Evolutionary conservation across 35 echinoderm and acorn worm species (phyloP).

Genomic region (Lytechinus variegatus): DNA sequence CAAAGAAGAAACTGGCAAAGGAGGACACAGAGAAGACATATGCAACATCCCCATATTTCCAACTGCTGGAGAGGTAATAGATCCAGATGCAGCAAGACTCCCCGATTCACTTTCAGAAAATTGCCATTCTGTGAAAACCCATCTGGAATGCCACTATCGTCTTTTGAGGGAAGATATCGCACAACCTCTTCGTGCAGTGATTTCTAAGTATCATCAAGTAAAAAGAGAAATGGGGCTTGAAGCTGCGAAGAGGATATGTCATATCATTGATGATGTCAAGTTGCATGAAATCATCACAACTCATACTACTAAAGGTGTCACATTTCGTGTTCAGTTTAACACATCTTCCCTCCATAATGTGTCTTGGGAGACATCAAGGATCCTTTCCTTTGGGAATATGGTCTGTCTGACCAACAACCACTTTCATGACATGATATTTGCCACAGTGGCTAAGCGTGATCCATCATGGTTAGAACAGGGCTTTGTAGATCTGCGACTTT

Average conservation of each 20-base stretch:
- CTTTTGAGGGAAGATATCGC: conserved; percentile 90
- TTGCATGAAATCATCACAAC: conserved; percentile 35
- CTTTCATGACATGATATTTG: conserved; percentile 82
- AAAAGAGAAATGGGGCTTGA: conserved; percentile 27
- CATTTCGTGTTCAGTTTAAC: conserved; percentile 61
- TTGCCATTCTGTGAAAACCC: conserved; percentile 67
- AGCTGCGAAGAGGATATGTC: conserved; percentile 58
- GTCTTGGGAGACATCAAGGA: conserved; percentile 71
- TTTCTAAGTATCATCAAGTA: conserved; percentile 67
- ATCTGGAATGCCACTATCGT: conserved; percentile 87
- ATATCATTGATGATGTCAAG: conserved; percentile 60
- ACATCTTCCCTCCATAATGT: conserved; percentile 42
- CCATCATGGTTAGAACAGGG: conserved; percentile 68
- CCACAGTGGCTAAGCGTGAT: conserved; percentile 80
- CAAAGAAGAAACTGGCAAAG: too few relatives aligned
- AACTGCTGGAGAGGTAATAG: conserved; percentile 64
- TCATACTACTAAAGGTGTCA: conserved; percentile 58
- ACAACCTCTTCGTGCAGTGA: conserved; percentile 71
- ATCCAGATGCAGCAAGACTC: conserved; percentile 12
- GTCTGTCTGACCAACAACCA: conserved; percentile 84
- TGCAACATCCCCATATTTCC: conserved; percentile 80
- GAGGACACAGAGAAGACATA: too few relatives aligned
- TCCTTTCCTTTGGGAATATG: conserved; percentile 76
- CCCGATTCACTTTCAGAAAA: neutral
- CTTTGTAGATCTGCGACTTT: conserved; percentile 68